Evolutionary conservation across 2,888 invertebrate genomes (phyloP), one percentile per base, ranked within the genome.

Genomic region (Halictus quadricinctus): DNA sequence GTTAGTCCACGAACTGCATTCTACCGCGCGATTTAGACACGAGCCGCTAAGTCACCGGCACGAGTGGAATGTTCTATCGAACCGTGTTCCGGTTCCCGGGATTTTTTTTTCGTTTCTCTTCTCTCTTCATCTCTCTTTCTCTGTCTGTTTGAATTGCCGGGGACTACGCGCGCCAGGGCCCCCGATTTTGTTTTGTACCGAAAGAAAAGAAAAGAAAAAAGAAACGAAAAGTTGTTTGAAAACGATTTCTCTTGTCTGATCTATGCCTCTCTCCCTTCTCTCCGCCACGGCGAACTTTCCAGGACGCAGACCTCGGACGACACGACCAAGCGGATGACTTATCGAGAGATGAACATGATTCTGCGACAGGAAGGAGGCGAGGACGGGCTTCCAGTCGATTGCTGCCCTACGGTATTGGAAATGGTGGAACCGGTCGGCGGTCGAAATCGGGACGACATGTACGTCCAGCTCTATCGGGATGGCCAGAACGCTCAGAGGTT

Each of bases 341-440:
- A 95, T 95, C 96, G 96, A 89, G 96, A 97, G 93, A 96, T 96
- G 95, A 96, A 96, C 94, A 94, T 95, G 92, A 95, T 96, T 89
- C 95, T 97, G 90, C 95, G 95, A 83, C 94, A 95, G 84, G 96
- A 96, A 93, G 95, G 95, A 66, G 95, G 94, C 92, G 95, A 94
- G 90, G 94, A 94, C 81, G 94, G 95, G 93, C 89, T 87, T 79
- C 95, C 95, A 54, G 96, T 96, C 83, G 97, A 97, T 93, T 98
- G 98, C 95, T 98, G 98, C 95, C 98, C 98, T 69, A 96, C 97
- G 48, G 96, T 97, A 76, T 95, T 96, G 91, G 97, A 97, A 94
- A 97, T 97, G 96, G 96, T 97, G 88, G 96, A 97, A 92, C 98
- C 97, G 76, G 95, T 96, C 86, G 97, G 97, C 78, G 98, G 98